A percentile compares a stretch with the other conserved stretches of the same genome.
These are phyloP conservation scores for Pinna nobilis DNA, from an alignment of 1,140 invertebrate genomes.

Conservation along the genomic window DNA sequence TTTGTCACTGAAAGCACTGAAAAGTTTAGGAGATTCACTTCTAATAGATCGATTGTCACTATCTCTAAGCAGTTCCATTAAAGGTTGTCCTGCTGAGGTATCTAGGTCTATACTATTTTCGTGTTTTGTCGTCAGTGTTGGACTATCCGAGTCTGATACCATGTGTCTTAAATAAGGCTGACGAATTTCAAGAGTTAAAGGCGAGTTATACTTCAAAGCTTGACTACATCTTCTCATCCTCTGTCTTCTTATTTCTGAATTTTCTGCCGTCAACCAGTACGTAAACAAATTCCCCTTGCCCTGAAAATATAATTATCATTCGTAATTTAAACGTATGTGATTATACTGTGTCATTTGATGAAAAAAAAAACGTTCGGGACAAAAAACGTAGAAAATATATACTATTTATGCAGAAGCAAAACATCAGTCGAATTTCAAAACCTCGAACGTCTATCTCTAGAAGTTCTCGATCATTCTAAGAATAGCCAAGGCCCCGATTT, in stretches of 20 bases:
- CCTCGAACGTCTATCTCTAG: too few species aligned
- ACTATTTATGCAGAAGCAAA: too few species aligned
- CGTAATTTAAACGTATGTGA: background rate
- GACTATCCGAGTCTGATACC: background rate
- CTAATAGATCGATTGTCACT: constrained; percentile 8
- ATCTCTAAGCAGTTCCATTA: constrained; percentile 48
- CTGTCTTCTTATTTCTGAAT: constrained; percentile 43
- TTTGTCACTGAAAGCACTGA: background rate
- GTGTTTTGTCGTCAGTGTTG: background rate
- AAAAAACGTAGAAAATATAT: too few species aligned
- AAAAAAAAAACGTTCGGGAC: too few species aligned
- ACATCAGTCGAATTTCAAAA: too few species aligned
- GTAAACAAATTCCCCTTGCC: constrained; percentile 71
- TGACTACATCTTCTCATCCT: constrained; percentile 30
- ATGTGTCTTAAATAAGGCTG: constrained; percentile 29
- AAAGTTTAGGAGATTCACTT: constrained; percentile 26
- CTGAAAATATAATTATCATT: constrained; percentile 46
- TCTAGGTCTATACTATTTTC: constrained; percentile 17
- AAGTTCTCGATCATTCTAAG: too few species aligned
- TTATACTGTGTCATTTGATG: too few species aligned
- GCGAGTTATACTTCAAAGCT: constrained; percentile 30
- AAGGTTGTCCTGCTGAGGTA: constrained; percentile 25
- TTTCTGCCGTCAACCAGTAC: constrained; percentile 68
- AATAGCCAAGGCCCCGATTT: too few species aligned
- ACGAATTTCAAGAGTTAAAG: constrained; percentile 21